These are phyloP conservation scores for Ischnus inquisitorius DNA, from an alignment of 2,888 invertebrate species.

Conservation along the genomic window DNA sequence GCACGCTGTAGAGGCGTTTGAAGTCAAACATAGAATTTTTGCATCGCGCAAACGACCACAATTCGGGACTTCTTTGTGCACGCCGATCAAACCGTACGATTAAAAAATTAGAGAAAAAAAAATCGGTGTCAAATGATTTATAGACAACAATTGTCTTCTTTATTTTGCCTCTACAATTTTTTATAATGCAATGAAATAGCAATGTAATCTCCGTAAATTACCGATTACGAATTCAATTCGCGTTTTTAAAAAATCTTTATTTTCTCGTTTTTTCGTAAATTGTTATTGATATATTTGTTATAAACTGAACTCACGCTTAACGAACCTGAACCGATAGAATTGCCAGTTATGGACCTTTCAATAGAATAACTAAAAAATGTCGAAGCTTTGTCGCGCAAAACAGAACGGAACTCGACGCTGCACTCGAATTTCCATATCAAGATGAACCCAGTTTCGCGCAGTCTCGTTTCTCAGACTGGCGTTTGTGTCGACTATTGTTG, in stretches of 20 bases:
- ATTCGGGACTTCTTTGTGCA: too few relatives aligned
- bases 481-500: conserved; percentile 14
- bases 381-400: conserved; percentile 25
- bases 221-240: too few relatives aligned
- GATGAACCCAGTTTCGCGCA: conserved; percentile 55
- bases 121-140: too few relatives aligned
- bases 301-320: neutral
- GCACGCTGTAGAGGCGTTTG: neutral
- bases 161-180: too few relatives aligned
- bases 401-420: conserved; percentile 31
- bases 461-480: conserved; percentile 35
- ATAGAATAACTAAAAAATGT: conserved; percentile 30
- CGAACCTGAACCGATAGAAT: conserved; percentile 9
- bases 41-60: neutral
- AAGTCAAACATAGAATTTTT: neutral
- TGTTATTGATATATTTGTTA: neutral
- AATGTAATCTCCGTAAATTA: too few relatives aligned
- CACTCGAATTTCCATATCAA: conserved; percentile 57
- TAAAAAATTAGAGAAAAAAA: too few relatives aligned
- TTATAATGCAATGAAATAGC: too few relatives aligned
- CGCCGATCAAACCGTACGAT: too few relatives aligned
- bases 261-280: neutral
- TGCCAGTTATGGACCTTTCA: conserved; percentile 14
- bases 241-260: too few relatives aligned
- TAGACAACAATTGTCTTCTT: too few relatives aligned